phyloP scores from a whole-genome alignment of 2,888 invertebrate genomes.

The Acrocera orbiculus region DNA sequence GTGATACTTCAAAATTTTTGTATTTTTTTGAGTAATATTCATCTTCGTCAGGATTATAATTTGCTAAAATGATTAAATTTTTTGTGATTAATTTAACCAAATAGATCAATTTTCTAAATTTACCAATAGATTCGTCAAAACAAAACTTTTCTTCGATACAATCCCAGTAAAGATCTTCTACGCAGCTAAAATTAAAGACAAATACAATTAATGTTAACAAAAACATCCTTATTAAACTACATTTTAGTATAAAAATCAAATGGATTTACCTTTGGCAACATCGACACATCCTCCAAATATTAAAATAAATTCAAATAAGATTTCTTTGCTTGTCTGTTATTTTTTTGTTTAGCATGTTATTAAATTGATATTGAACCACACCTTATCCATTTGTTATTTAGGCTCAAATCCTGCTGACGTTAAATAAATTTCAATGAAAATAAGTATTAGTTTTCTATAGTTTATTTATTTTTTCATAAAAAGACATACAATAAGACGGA shows the following conservation, averaged over 20 bases:
- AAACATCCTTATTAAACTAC: neutral
- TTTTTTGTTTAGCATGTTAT: too few species aligned
- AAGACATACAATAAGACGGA: too few species aligned
- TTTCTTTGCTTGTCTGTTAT: too few species aligned
- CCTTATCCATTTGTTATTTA: too few species aligned
- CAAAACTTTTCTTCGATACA: slow-evolving; percentile 55
- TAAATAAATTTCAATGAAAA: too few species aligned
- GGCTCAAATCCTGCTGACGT: too few species aligned
- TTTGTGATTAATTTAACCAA: too few species aligned
- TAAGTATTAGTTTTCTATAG: too few species aligned
- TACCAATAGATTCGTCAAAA: slow-evolving; percentile 51
- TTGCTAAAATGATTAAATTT: slow-evolving; percentile 23
- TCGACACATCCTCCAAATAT: slow-evolving; percentile 31
- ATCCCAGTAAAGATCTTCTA: slow-evolving; percentile 55
- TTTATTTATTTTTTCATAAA: too few species aligned
- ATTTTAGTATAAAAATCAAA: neutral
- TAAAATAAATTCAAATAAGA: too few species aligned
- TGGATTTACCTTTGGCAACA: slow-evolving; percentile 26
- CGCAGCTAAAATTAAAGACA: slow-evolving; percentile 35
- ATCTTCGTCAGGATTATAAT: slow-evolving; percentile 33
- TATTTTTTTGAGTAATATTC: slow-evolving; percentile 23
- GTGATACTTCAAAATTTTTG: slow-evolving; percentile 22
- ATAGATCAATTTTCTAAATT: too few species aligned
- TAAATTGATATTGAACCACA: too few species aligned
- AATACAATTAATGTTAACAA: slow-evolving; percentile 4